Conservation (phyloP, 2,113 vertebrate genomes). For the Actinemys pallida region DNA sequence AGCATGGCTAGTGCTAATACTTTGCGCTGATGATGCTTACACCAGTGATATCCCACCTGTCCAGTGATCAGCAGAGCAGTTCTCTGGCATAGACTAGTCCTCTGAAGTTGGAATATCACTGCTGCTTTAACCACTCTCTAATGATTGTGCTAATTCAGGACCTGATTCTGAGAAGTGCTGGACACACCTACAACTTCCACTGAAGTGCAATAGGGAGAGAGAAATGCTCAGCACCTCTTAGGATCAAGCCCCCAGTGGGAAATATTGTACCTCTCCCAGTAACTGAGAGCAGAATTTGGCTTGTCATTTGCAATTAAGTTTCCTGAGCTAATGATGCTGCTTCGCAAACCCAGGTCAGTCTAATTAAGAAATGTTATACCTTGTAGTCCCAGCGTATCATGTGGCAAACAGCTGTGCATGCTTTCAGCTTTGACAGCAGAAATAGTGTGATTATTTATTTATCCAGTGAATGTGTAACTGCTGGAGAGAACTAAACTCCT, state of each 20-base stretch:
- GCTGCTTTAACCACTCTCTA: constrained; percentile 51
- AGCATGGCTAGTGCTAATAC: fast-evolving
- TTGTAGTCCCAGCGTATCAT: constrained; percentile 57
- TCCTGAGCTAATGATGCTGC: constrained; percentile 56
- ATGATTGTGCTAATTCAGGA: constrained; percentile 67
- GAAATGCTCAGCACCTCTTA: constrained; percentile 10
- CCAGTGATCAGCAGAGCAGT: fast-evolving
- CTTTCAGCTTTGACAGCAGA: constrained; percentile 69
- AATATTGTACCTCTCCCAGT: constrained; percentile 52
- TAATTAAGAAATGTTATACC: constrained; percentile 72
- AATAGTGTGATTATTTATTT: constrained; percentile 74
- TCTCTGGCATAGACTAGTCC: neutral
- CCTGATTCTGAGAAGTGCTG: constrained; percentile 31
- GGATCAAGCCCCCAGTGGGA: constrained; percentile 47
- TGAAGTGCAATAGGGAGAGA: constrained; percentile 21
- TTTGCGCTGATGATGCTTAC: fast-evolving
- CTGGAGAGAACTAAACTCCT: neutral
- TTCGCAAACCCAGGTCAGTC: constrained; percentile 61
- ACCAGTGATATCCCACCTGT: fast-evolving
- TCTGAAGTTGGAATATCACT: neutral
- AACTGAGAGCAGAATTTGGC: constrained; percentile 51
- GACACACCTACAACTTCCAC: constrained; percentile 61
- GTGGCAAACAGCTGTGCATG: constrained; percentile 66
- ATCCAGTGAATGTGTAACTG: constrained; percentile 22
- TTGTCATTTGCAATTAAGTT: constrained; percentile 71